Conservation (phyloP, 2,113 vertebrate species). For the Mormyrus iriodes region DNA sequence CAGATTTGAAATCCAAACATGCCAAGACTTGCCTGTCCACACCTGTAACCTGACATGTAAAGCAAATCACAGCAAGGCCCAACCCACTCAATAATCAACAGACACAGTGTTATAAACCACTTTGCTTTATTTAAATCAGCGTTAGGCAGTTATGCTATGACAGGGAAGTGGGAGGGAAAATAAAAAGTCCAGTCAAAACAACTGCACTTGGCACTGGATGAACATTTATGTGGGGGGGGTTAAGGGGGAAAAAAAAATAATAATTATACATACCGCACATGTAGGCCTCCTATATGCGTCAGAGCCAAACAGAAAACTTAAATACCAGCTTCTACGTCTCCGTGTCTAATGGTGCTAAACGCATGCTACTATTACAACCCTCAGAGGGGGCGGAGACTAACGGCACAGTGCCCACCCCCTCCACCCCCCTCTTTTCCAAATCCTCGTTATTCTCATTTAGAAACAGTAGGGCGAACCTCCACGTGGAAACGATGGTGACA, state of each 20-base stretch:
- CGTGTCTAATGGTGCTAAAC: conserved; percentile 39
- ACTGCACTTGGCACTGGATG: conserved; percentile 76
- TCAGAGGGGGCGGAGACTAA: conserved; percentile 41
- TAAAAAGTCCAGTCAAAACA: conserved; percentile 62
- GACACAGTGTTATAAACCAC: conserved; percentile 66
- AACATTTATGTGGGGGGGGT: conserved; percentile 48
- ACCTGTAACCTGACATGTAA: background rate
- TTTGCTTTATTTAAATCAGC: conserved; percentile 76
- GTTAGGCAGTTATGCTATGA: conserved; percentile 68
- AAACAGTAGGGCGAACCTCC: conserved; percentile 21
- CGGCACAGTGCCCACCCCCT: conserved; percentile 57
- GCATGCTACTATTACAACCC: conserved; percentile 24
- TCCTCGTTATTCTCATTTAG: background rate
- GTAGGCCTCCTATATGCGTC: conserved; percentile 56
- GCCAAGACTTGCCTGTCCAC: background rate
- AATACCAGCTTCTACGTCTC: conserved; percentile 55
- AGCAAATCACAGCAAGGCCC: background rate
- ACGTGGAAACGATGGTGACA: conserved; percentile 45
- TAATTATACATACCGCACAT: conserved; percentile 41
- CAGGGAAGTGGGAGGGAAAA: conserved; percentile 47
- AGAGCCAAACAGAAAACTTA: conserved; percentile 50
- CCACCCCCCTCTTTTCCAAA: conserved; percentile 45
- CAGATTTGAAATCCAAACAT: background rate
- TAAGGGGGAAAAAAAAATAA: conserved; percentile 33
- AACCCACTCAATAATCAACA: conserved; percentile 6